Base-by-base conservation (phyloP, 2,797 vertebrate genomes). In the Galaxias olidus region DNA sequence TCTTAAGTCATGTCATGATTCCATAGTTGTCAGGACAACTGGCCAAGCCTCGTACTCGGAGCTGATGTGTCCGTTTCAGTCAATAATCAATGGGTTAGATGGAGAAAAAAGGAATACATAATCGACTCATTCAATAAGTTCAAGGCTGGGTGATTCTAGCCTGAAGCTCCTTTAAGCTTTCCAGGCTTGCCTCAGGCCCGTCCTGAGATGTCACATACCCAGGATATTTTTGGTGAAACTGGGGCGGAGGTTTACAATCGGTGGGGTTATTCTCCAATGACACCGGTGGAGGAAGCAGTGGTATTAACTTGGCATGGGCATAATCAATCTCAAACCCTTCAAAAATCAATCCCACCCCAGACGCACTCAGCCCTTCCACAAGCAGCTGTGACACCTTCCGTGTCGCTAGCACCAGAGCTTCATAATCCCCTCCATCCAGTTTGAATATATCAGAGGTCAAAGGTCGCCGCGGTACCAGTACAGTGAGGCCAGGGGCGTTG, bases 281-380 rank as follows among this genome's bases (percentile, higher is more conserved):
- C 0, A 71, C 45, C 6, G 65, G 10, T 0, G 76, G 48, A 0
- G 15, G 40, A 9, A 76, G 60, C 44, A 93, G 76, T 0, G 92
- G 92, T 7, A 93, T 88, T 52, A 93, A 19, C 72, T 93, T 93
- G n/a, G 84, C 85, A 0, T 93, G 92, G 73, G 91, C 91, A 0
- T 93, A 93, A 73, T 93, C 88, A 1, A 92, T 88, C 78, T 92
- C 91, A 69, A 83, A 91, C 4, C 92, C 92, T 65, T 93, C 92
- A 57, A 93, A 93, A 42, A 93, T 90, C 8, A 93, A 85, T 1
- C 84, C 91, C 17, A 90, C 79, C 4, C 85, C 91, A 68, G 59
- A 75, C 8, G 86, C 83, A 0, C 81, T 85, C 19, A 93, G 56
- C 0, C 72, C 83, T 15, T 81, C 82, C 74, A 84, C 74, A 0